A percentile compares a stretch with the other conserved stretches of the same genome.
Evolutionary conservation across 1,140 invertebrate genomes (phyloP).

Genomic region (Neotoxoptera formosana): DNA sequence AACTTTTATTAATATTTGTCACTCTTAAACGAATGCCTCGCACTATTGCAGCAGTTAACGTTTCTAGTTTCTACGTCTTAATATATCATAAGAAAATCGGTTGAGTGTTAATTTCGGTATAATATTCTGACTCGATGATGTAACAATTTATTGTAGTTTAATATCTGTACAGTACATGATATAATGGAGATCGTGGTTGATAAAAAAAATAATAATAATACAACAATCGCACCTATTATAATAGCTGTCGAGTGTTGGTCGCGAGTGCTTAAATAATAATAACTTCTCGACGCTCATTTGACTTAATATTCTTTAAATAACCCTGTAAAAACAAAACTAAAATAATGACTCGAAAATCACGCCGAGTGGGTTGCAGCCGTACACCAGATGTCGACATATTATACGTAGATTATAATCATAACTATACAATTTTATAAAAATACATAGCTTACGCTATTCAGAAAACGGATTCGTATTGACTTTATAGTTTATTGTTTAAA

Average conservation of each 20-base stretch:
- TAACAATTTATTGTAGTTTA: not conserved
- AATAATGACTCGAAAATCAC: not conserved
- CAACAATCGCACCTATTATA: conserved; percentile 6
- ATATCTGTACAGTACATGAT: not conserved
- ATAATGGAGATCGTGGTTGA: not conserved
- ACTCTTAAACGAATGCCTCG: not conserved
- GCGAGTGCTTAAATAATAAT: not conserved
- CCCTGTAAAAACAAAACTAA: not conserved
- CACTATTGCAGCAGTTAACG: not conserved
- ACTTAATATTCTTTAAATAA: not conserved
- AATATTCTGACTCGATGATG: not conserved
- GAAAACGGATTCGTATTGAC: not conserved
- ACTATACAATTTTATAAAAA: not conserved
- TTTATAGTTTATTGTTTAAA: not conserved
- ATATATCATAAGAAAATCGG: not conserved
- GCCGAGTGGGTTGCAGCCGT: not conserved
- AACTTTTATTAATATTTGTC: not conserved
- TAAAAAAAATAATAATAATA: not conserved
- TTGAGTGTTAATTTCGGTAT: not conserved
- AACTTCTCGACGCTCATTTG: not conserved
- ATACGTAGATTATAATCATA: not conserved
- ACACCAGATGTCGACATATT: not conserved
- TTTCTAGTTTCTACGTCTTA: not conserved
- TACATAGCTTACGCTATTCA: not conserved
- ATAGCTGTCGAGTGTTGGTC: not conserved